Conservation (phyloP, 2,888 invertebrate genomes). For the Drosophila engyochracea region DNA sequence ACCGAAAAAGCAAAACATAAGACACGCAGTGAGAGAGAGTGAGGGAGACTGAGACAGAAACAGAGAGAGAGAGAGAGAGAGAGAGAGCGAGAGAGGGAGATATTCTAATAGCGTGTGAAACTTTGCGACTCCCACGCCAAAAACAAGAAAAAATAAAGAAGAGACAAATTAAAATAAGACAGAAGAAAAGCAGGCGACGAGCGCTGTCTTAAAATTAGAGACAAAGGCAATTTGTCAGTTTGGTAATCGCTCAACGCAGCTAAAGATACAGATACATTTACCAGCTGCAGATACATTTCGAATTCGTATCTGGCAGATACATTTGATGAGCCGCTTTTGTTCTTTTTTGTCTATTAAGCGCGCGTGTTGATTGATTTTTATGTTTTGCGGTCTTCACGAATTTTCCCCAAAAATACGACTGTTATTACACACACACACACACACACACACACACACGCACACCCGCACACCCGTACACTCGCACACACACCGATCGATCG, state of each 20-base stretch:
- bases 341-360: constrained; percentile 62
- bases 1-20: constrained; percentile 12
- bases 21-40: constrained; percentile 17
- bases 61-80: constrained; percentile 10
- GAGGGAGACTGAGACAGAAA: constrained; percentile 1
- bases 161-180: constrained; percentile 67
- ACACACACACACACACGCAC: background rate
- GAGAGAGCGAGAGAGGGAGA: constrained; percentile 8
- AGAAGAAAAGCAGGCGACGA: constrained; percentile 39
- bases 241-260: constrained; percentile 69
- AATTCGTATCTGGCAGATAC: constrained; percentile 75
- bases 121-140: constrained; percentile 73
- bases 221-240: constrained; percentile 77
- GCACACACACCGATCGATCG: constrained; percentile 4
- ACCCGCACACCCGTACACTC: background rate
- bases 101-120: constrained; percentile 63
- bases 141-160: background rate
- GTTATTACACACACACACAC: background rate
- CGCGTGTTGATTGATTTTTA: constrained; percentile 78
- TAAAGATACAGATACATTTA: constrained; percentile 37
- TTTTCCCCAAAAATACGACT: constrained; percentile 12
- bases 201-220: constrained; percentile 71
- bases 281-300: constrained; percentile 20
- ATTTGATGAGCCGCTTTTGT: constrained; percentile 60
- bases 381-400: constrained; percentile 59